Conservation (phyloP, 2,113 vertebrate genomes). For the Notarius quadriscutis region DNA sequence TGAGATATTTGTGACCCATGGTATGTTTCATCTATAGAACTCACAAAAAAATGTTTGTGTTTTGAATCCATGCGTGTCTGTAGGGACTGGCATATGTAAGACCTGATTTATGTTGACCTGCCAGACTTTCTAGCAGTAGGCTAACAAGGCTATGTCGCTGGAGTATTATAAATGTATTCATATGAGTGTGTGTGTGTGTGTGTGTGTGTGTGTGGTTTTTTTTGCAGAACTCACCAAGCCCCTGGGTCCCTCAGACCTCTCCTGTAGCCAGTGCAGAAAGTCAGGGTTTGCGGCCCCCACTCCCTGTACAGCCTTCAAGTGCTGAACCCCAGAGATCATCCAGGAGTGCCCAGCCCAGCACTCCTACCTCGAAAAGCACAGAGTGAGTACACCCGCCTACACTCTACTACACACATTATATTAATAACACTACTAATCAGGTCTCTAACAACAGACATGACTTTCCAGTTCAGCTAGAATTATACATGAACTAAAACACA, state of each 20-base stretch:
- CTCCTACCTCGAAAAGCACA: conserved; percentile 77
- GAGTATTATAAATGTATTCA: neutral
- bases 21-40: neutral
- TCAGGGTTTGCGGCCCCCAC: conserved; percentile 81
- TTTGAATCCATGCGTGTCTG: neutral
- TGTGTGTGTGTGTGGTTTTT: neutral
- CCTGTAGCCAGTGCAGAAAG: conserved; percentile 80
- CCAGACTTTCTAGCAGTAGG: neutral
- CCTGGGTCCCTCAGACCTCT: conserved; percentile 83
- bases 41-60: neutral
- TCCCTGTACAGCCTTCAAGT: conserved; percentile 83
- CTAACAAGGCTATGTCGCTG: neutral
- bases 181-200: neutral
- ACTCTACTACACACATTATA: conserved; percentile 12
- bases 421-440: neutral
- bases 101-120: neutral
- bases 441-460: neutral
- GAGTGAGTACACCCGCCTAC: conserved; percentile 74
- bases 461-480: conserved; percentile 1
- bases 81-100: neutral
- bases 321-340: conserved; percentile 80
- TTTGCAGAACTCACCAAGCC: conserved; percentile 80
- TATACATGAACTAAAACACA: neutral
- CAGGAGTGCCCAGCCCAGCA: conserved; percentile 79
- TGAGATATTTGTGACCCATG: neutral